phyloP scores from a whole-genome alignment of 2,113 vertebrate genomes.

The pig (Sus scrofa) region T2T-Sscrofa CM000830.6:89430501-89431000 shows the following conservation, averaged over 20 bases:
- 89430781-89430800: not conserved
- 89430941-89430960: not conserved
- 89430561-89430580: not conserved
- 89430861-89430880: slow-evolving; percentile 8
- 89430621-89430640: not conserved
- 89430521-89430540: not conserved
- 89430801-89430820: not conserved
- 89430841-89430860: not conserved
- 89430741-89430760: not conserved
- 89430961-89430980: not conserved
- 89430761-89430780: not conserved
- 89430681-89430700: not conserved
- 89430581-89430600: slow-evolving; percentile 19
- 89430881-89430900: not conserved
- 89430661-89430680: not conserved
- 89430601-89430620: not conserved
- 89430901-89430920: not conserved
- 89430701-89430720: not conserved
- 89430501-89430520: slow-evolving; percentile 21
- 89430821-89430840: slow-evolving; percentile 22
- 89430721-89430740: not conserved
- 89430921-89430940: slow-evolving; percentile 34
- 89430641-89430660: not conserved
- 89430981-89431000: slow-evolving; percentile 33
- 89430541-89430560: slow-evolving; percentile 24